A percentile compares a stretch with the other conserved stretches of the same genome.
Evolutionary conservation across 2,888 invertebrate genomes (phyloP).

Genomic region (Thecocarcelia acutangulata): DNA sequence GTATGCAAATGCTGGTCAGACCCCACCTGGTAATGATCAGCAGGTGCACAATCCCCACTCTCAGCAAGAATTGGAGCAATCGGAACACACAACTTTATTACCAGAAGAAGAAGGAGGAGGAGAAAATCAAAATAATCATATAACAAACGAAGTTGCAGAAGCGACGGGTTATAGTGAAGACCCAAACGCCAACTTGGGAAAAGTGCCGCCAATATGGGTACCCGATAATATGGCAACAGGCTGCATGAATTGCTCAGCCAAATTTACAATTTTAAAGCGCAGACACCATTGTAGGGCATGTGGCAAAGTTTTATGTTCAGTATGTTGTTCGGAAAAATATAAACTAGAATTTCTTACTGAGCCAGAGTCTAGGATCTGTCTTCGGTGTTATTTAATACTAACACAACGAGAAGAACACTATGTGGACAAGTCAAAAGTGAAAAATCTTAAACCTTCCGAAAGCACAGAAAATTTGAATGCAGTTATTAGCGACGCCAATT

Average conservation of each 20-base stretch:
- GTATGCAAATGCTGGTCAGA: constrained; percentile 77
- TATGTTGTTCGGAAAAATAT: constrained; percentile 88
- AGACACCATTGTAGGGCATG: constrained; percentile 94
- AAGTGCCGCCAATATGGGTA: constrained; percentile 92
- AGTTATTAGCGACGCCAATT: constrained; percentile 55
- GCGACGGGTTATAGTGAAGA: constrained; percentile 77
- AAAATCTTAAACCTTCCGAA: not conserved
- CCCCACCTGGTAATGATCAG: constrained; percentile 76
- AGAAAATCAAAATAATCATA: constrained; percentile 3
- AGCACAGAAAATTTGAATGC: constrained; percentile 37
- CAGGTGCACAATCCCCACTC: not conserved
- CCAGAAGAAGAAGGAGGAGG: constrained; percentile 23
- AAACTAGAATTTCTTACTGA: constrained; percentile 87
- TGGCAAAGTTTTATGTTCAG: constrained; percentile 90
- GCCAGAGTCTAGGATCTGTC: constrained; percentile 90
- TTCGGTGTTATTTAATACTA: constrained; percentile 85
- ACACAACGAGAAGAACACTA: constrained; percentile 79
- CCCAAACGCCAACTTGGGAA: constrained; percentile 84
- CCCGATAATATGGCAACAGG: constrained; percentile 90
- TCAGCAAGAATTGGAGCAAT: constrained; percentile 6
- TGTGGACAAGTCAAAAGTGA: constrained; percentile 5
- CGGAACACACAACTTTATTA: constrained; percentile 9
- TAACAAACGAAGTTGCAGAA: constrained; percentile 71
- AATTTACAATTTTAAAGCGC: constrained; percentile 90
- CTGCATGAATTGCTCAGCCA: constrained; percentile 91